Percentiles rank a stretch among this genome's conserved stretches.
phyloP scores from a whole-genome alignment of 2,113 vertebrate species.

The Vulpes ferrilata region DNA sequence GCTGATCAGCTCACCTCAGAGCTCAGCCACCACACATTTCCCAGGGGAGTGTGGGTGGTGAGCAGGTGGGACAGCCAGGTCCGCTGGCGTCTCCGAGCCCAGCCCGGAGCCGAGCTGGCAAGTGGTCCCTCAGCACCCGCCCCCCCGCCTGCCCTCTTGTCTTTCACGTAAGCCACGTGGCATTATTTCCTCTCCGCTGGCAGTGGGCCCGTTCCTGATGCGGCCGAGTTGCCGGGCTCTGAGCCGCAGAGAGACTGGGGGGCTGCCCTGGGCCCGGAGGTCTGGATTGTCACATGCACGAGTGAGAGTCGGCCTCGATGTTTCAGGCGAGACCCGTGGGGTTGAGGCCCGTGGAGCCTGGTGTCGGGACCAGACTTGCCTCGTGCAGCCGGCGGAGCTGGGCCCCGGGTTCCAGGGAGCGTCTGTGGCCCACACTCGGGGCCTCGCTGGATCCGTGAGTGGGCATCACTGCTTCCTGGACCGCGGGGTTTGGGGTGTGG shows the following conservation, averaged over 20 bases:
- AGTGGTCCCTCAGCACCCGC: no score
- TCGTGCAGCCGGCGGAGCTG: neutral
- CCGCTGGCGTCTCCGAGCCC: neutral
- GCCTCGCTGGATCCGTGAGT: neutral
- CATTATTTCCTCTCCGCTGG: accelerated
- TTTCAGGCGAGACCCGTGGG: neutral
- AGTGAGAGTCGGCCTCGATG: neutral
- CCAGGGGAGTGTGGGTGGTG: neutral
- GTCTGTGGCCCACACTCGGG: accelerated
- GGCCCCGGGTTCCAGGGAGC: neutral
- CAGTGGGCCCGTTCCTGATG: accelerated
- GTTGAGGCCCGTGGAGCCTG: no score
- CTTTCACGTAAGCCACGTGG: accelerated
- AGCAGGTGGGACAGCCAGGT: neutral
- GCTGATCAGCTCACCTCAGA: accelerated
- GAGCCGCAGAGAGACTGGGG: neutral
- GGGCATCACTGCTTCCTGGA: neutral
- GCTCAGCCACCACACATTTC: neutral
- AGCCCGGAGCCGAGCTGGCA: accelerated
- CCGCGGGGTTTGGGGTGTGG: neutral
- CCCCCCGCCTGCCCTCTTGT: no score
- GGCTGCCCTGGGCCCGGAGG: accelerated
- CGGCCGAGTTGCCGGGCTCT: accelerated
- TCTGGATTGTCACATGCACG: accelerated
- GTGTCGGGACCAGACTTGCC: no score